Conservation (phyloP, 2,113 vertebrate genomes). For the Macroglossus sobrinus region DNA sequence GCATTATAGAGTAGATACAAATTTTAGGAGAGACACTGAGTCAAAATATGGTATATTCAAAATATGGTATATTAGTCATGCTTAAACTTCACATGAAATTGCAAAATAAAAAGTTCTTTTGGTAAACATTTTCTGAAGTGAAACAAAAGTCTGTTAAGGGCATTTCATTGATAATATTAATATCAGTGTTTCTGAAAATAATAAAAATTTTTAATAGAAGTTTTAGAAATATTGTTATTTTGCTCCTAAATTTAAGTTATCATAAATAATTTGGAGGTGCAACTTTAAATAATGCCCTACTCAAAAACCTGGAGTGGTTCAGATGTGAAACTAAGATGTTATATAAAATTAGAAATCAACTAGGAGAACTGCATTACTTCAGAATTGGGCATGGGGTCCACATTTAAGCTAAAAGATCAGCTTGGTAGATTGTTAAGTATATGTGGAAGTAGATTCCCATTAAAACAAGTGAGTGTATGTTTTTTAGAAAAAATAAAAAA, state of each 20-base stretch:
- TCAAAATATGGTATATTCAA: background rate
- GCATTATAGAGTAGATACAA: background rate
- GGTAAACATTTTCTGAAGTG: background rate
- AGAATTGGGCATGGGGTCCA: background rate
- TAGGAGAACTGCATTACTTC: background rate
- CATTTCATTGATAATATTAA: background rate
- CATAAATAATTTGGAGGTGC: background rate
- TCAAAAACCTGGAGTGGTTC: background rate
- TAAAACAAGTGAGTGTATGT: background rate
- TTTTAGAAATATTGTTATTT: background rate
- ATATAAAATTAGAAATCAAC: background rate
- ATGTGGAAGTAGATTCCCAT: background rate
- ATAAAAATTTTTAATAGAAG: background rate
- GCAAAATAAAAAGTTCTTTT: background rate
- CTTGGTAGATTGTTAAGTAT: background rate
- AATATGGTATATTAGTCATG: background rate
- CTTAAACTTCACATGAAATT: background rate
- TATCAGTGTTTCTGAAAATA: background rate
- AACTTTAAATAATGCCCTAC: background rate
- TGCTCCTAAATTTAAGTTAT: background rate
- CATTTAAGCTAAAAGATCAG: background rate
- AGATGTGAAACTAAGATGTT: background rate
- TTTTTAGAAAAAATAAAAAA: background rate
- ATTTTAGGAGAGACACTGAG: background rate
- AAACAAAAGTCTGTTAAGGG: background rate